These are phyloP conservation scores for Tragelaphus oryx DNA, from an alignment of 2,797 vertebrate species.

Conservation along the genomic window DNA sequence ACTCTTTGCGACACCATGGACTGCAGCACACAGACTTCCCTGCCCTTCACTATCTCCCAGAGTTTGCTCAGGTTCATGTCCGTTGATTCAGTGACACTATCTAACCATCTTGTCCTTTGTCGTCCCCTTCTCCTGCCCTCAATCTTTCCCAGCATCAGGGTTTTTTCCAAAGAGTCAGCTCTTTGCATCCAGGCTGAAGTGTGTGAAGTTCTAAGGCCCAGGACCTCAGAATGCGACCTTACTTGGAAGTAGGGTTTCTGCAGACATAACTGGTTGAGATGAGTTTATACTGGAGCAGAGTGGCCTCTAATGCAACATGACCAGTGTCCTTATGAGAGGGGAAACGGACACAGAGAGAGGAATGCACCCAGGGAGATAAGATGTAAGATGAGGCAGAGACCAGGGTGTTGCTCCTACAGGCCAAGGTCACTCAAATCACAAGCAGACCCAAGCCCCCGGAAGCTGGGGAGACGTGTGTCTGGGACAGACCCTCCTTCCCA, in stretches of 20 bases:
- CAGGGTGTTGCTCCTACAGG: rapidly evolving
- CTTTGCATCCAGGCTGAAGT: background rate
- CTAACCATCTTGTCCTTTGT: background rate
- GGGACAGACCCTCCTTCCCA: no score
- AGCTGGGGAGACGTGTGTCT: rapidly evolving
- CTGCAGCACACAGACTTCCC: background rate
- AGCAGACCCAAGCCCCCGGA: background rate
- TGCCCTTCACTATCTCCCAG: background rate
- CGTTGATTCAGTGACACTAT: background rate
- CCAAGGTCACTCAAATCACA: background rate
- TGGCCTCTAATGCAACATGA: background rate
- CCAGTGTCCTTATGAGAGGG: background rate
- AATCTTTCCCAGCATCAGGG: background rate
- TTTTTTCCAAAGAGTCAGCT: background rate
- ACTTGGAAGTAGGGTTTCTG: background rate
- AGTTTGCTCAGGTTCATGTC: background rate
- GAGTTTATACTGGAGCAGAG: background rate
- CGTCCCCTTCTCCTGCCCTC: background rate
- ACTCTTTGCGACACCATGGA: background rate
- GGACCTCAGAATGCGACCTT: background rate
- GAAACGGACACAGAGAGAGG: background rate
- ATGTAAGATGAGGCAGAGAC: background rate
- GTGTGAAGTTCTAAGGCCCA: background rate
- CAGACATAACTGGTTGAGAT: background rate
- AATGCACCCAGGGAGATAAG: rapidly evolving